Conservation (phyloP, 2,113 vertebrate genomes). For the Carassius auratus region DNA sequence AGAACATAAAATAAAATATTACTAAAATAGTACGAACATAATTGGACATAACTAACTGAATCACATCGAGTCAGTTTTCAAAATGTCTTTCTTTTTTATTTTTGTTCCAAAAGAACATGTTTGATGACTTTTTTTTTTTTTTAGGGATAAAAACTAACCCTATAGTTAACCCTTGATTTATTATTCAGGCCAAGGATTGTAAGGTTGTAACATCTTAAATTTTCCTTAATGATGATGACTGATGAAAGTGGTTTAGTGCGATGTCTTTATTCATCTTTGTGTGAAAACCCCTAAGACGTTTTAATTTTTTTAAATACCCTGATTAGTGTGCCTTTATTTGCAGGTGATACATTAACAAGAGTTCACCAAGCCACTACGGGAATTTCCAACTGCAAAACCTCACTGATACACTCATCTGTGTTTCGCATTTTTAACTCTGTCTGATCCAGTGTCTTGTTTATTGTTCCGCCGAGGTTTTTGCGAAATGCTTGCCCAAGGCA, state of each 20-base stretch:
- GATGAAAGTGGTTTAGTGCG: conserved; percentile 13
- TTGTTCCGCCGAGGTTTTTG: conserved; percentile 31
- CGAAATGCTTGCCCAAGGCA: conserved; percentile 51
- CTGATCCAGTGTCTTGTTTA: conserved; percentile 53
- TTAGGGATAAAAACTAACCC: not conserved
- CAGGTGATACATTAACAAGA: conserved; percentile 25
- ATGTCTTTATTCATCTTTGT: conserved; percentile 36
- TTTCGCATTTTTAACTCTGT: conserved; percentile 42
- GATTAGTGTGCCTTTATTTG: conserved; percentile 54
- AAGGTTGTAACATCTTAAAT: not conserved
- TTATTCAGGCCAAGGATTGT: not conserved
- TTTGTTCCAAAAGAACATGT: not conserved
- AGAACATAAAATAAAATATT: not conserved
- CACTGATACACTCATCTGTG: conserved; percentile 44
- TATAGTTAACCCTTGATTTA: not conserved
- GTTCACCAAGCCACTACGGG: conserved; percentile 48
- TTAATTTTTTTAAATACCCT: conserved; percentile 50
- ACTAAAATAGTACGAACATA: not conserved
- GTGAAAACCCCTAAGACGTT: conserved; percentile 44
- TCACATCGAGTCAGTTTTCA: not conserved
- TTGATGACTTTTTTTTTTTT: not conserved
- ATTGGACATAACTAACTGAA: not conserved
- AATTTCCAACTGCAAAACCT: conserved; percentile 55
- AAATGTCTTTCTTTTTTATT: not conserved
- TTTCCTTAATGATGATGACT: conserved; percentile 37